Percentiles rank a stretch among this genome's conserved stretches.
phyloP scores from a whole-genome alignment of 2,113 vertebrate species.

The Desmodus rotundus region DNA sequence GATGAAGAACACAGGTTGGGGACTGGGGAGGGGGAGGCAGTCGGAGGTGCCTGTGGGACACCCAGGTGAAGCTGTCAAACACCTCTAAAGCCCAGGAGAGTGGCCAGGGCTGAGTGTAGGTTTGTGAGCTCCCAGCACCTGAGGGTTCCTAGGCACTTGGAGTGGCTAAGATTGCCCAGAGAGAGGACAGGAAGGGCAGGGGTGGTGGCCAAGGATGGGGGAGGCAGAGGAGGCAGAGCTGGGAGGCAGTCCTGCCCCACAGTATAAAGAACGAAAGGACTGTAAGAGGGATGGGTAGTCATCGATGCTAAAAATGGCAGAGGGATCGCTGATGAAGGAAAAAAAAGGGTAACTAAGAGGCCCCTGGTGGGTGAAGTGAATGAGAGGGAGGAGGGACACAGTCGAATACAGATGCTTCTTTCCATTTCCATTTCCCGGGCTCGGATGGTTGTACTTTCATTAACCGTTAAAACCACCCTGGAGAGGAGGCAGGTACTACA shows the following conservation, averaged over 20 bases:
- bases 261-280: background rate
- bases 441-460: background rate
- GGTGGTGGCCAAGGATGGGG: rapidly evolving
- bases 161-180: background rate
- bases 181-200: background rate
- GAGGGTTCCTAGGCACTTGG: background rate
- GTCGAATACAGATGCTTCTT: background rate
- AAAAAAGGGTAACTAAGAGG: background rate
- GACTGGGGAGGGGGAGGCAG: too few relatives aligned
- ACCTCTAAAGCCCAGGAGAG: background rate
- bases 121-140: background rate
- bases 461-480: background rate
- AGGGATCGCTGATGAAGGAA: background rate
- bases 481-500: background rate
- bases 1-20: background rate
- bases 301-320: background rate
- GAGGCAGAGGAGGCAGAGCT: background rate
- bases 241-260: rapidly evolving
- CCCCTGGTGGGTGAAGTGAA: background rate
- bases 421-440: background rate
- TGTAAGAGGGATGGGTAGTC: background rate
- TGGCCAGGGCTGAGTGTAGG: rapidly evolving
- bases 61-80: background rate
- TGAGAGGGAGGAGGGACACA: background rate
- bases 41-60: background rate